A percentile compares a stretch with the other conserved stretches of the same genome.
Conservation (phyloP, 2,113 vertebrate species). For the Malurus melanocephalus region DNA sequence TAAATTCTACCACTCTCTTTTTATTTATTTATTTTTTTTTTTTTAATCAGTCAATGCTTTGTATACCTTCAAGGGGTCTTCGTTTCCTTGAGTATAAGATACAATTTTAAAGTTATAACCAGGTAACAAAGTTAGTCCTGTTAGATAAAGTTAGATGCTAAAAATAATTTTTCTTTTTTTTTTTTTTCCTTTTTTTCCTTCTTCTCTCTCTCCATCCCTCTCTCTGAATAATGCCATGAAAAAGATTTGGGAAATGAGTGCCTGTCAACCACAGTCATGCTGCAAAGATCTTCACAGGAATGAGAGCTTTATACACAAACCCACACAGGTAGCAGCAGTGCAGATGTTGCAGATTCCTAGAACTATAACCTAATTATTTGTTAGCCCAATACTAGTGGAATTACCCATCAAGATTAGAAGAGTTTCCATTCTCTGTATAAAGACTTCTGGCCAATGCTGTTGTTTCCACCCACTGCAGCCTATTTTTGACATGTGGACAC, state of each 20-base stretch:
- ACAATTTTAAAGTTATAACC: background rate
- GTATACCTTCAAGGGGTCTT: background rate
- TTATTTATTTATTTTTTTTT: background rate
- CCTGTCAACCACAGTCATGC: background rate
- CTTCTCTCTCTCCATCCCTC: background rate
- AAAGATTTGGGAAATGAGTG: background rate
- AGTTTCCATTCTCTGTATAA: background rate
- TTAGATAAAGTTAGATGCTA: background rate
- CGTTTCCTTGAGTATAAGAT: background rate
- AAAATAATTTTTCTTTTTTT: background rate
- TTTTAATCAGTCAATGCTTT: background rate
- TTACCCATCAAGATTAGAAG: background rate
- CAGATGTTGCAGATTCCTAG: background rate
- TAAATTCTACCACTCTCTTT: background rate
- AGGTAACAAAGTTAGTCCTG: background rate
- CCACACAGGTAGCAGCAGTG: background rate
- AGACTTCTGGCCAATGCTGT: background rate
- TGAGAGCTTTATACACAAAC: background rate
- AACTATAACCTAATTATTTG: background rate
- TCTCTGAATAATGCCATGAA: background rate
- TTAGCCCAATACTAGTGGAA: background rate
- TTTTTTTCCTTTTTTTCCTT: rapidly evolving
- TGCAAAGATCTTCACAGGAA: background rate
- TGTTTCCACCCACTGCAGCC: background rate
- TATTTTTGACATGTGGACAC: background rate